Base-by-base conservation (phyloP, 2,797 vertebrate species). In the Pteropus rufus region DNA sequence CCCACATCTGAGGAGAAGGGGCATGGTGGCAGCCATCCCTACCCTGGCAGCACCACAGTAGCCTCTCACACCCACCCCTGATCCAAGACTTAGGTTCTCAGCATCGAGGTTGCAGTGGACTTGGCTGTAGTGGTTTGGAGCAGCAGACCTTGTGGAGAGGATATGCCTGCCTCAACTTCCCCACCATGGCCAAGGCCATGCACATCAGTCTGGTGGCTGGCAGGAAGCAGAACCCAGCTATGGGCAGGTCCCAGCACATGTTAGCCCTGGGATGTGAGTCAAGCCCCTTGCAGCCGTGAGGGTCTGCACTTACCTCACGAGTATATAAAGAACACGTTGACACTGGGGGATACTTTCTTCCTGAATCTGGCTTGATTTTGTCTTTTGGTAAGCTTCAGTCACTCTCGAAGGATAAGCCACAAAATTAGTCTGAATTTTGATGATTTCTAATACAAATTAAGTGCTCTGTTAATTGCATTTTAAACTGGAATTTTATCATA, bases 391-490 rank as follows among this genome's bases (percentile, higher is more conserved):
- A 36, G 4, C 9, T 80, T 36, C 39, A 80, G n/a, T 10, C 10
- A 67, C 34, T 31, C 56, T 89, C 7, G 80, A 44, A n/a, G 39
- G 36, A 92, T 90, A 34, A 64, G 54, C 39, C 34, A 24, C 31
- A 14, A 86, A 97, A 85, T 49, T 73, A 60, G 36, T 88, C 36
- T 83, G 88, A 80, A 83, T 80, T 89, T 77, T 29, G 10, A 39
- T 81, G 60, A 76, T 62, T 82, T 7, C 29, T 93, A 56, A 75
- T 75, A 56, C 16, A 14, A 72, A 41, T 80, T 80, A 85, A 93
- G 82, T 72, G 77, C 52, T 77, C 36, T 67, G 26, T 82, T 89
- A 90, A 95, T 70, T 87, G 49, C 29, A 52, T 80, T 95, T 91
- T 87, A 94, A 96, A 84, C 10, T 75, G 60, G 23, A 44, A 86